Percentiles rank a stretch among this genome's conserved stretches.
phyloP scores from a whole-genome alignment of 2,113 vertebrate species.

The Rhombomys opimus region DNA sequence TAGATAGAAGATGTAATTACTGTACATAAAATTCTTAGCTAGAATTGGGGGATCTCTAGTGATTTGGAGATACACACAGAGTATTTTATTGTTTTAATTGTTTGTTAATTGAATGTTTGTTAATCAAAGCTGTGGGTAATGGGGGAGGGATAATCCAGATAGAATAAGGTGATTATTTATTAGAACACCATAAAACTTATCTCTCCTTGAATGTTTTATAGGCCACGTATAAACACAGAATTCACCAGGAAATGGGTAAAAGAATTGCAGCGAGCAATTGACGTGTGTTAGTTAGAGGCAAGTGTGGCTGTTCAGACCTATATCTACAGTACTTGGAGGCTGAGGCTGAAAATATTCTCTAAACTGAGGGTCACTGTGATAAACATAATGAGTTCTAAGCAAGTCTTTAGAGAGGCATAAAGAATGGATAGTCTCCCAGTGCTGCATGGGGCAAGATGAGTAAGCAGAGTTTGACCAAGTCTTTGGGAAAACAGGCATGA shows the following conservation, averaged over 20 bases:
- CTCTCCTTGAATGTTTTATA: not conserved
- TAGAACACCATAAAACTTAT: not conserved
- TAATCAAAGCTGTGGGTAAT: not conserved
- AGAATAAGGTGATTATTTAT: not conserved
- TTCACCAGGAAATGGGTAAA: not conserved
- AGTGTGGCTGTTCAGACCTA: not conserved
- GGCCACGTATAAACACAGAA: not conserved
- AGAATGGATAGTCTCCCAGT: not conserved
- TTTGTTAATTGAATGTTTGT: not conserved
- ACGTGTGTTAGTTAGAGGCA: too few species aligned
- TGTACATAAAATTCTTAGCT: not conserved
- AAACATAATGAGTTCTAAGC: not conserved
- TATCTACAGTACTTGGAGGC: too few species aligned
- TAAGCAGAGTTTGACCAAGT: not conserved
- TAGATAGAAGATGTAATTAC: not conserved
- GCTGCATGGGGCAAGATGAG: rapidly evolving
- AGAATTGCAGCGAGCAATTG: not conserved
- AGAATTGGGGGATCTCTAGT: not conserved
- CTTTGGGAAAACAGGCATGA: not conserved
- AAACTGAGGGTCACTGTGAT: not conserved
- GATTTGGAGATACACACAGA: not conserved
- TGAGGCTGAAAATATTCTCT: not conserved
- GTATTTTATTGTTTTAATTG: not conserved
- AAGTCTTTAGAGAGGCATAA: not conserved
- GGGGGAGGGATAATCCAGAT: not conserved